Evolutionary conservation across 2,113 vertebrate genomes (phyloP).

Genomic region (Sapajus apella): DNA sequence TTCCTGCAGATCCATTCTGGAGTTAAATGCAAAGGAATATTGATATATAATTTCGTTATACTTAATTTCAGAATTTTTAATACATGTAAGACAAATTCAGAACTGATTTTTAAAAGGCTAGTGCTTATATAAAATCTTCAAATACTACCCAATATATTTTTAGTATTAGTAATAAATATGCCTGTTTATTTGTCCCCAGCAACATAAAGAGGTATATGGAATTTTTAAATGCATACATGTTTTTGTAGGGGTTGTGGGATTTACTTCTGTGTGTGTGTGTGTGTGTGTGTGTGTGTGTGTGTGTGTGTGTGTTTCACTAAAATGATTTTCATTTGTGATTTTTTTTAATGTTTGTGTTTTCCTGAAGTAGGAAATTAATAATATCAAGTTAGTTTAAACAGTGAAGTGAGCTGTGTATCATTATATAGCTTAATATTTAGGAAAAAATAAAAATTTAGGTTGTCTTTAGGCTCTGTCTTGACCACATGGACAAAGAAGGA

Average conservation of each 20-base stretch:
- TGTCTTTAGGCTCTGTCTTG: neutral
- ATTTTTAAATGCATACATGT: neutral
- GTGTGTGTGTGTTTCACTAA: neutral
- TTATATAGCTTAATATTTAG: neutral
- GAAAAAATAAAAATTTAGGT: neutral
- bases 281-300: no score
- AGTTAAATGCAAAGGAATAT: constrained; percentile 22
- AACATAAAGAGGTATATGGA: neutral
- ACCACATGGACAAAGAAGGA: neutral
- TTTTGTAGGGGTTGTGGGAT: neutral
- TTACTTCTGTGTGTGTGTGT: neutral
- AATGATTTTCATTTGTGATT: constrained; percentile 16
- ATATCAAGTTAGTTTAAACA: neutral
- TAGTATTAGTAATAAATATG: constrained; percentile 7
- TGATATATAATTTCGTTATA: neutral
- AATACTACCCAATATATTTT: neutral
- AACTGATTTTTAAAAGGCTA: constrained; percentile 6
- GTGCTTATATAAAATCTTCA: constrained; percentile 39
- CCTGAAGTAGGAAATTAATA: neutral
- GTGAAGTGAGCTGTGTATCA: neutral
- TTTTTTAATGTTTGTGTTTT: neutral
- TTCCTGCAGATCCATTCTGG: neutral
- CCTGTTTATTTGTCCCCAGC: neutral
- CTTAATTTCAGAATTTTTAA: constrained; percentile 10
- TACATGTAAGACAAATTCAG: neutral